Conservation (phyloP, 2,888 invertebrate genomes). For the Lapara coniferarum region DNA sequence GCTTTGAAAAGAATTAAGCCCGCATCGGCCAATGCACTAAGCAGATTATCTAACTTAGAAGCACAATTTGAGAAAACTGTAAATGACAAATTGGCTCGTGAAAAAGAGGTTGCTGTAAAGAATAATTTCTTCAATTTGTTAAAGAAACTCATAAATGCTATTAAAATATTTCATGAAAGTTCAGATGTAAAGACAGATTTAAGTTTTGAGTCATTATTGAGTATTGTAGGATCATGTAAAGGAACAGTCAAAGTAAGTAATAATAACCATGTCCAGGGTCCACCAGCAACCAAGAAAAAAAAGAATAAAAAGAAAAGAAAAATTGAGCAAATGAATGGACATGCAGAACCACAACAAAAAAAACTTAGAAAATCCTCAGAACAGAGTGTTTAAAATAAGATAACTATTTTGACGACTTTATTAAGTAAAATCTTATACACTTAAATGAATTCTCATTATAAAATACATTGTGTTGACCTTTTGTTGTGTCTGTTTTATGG, state of each 20-base stretch:
- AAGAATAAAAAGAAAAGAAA: slow-evolving; percentile 70
- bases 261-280: slow-evolving; percentile 42
- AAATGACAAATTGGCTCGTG: slow-evolving; percentile 62
- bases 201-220: slow-evolving; percentile 59
- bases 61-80: slow-evolving; percentile 70
- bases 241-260: slow-evolving; percentile 52
- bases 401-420: neutral
- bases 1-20: slow-evolving; percentile 81
- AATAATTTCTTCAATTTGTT: slow-evolving; percentile 83
- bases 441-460: neutral
- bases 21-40: slow-evolving; percentile 53
- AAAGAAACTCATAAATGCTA: slow-evolving; percentile 79
- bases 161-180: slow-evolving; percentile 76
- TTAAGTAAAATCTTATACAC: slow-evolving; percentile 6
- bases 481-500: too few species aligned
- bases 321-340: slow-evolving; percentile 56
- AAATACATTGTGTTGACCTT: neutral
- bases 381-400: slow-evolving; percentile 46
- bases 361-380: slow-evolving; percentile 52
- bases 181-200: slow-evolving; percentile 60
- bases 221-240: slow-evolving; percentile 58
- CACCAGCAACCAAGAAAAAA: slow-evolving; percentile 44
- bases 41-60: slow-evolving; percentile 72
- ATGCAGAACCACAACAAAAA: slow-evolving; percentile 54
- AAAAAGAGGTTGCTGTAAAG: slow-evolving; percentile 72